Conservation (phyloP, 2,797 vertebrate genomes). For the Babyrousa celebensis region DNA sequence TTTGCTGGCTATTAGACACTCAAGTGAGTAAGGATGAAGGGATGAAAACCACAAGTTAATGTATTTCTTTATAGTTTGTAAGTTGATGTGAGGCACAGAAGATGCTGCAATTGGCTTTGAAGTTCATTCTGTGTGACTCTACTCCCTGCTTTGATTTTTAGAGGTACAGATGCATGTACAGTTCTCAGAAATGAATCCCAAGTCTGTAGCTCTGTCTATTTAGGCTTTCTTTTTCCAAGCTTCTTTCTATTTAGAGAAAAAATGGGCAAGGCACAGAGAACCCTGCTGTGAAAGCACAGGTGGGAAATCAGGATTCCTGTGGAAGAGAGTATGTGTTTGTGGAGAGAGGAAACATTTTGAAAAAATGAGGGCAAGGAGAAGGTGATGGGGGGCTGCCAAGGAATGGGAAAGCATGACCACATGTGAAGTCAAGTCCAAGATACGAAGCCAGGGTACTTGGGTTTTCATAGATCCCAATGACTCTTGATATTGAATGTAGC, state of each 20-base stretch:
- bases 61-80: neutral
- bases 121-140: neutral
- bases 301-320: neutral
- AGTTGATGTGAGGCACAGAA: neutral
- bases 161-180: neutral
- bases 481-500: neutral
- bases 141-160: neutral
- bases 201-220: neutral
- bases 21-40: neutral
- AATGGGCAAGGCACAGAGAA: neutral
- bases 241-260: slow-evolving; percentile 7
- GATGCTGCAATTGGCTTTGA: neutral
- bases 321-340: neutral
- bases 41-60: neutral
- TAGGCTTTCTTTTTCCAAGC: neutral
- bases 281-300: neutral
- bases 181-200: neutral
- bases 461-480: neutral
- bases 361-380: neutral
- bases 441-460: neutral
- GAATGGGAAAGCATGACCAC: too few relatives aligned
- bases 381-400: too few relatives aligned
- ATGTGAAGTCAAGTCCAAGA: neutral
- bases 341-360: neutral
- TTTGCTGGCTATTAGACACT: neutral